Percentiles rank a stretch among this genome's conserved stretches.
phyloP scores from a whole-genome alignment of 2,888 invertebrate genomes.

The Diloba caeruleocephala region DNA sequence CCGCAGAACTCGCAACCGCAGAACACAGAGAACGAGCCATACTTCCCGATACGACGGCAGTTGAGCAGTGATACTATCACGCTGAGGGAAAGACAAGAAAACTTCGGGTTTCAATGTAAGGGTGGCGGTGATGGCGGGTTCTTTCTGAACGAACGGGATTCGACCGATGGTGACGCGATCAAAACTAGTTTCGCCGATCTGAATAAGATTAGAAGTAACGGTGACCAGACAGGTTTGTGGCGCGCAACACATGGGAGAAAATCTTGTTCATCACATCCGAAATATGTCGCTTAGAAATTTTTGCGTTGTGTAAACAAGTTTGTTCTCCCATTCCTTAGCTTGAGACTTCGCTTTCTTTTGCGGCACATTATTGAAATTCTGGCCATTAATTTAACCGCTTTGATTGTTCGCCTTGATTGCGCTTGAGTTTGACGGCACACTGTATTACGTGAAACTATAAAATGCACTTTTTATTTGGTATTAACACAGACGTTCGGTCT shows the following conservation, averaged over 20 bases:
- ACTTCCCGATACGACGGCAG: constrained; percentile 84
- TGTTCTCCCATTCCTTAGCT: constrained; percentile 43
- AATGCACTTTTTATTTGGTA: constrained; percentile 35
- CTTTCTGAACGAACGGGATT: constrained; percentile 83
- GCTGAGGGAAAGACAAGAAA: constrained; percentile 66
- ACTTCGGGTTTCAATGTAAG: constrained; percentile 70
- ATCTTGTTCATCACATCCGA: constrained; percentile 21
- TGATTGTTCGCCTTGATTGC: constrained; percentile 58
- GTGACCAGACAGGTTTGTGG: constrained; percentile 82
- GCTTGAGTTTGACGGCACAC: constrained; percentile 54
- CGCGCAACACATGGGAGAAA: constrained; percentile 47
- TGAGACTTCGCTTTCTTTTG: constrained; percentile 51
- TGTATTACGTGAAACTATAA: constrained; percentile 42
- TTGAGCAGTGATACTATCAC: constrained; percentile 89
- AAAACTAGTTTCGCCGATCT: constrained; percentile 93
- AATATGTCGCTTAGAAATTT: not conserved
- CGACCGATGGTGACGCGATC: constrained; percentile 88
- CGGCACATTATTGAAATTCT: constrained; percentile 42
- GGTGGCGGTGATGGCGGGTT: constrained; percentile 85
- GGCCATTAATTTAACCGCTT: constrained; percentile 56
- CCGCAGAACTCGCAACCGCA: constrained; percentile 89
- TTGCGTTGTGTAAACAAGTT: constrained; percentile 17
- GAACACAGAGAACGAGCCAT: constrained; percentile 58
- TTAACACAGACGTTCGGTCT: constrained; percentile 18
- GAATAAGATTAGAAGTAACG: constrained; percentile 87